Evolutionary conservation across 2,888 invertebrate genomes (phyloP).

Genomic region (Thymelicus lineola): DNA sequence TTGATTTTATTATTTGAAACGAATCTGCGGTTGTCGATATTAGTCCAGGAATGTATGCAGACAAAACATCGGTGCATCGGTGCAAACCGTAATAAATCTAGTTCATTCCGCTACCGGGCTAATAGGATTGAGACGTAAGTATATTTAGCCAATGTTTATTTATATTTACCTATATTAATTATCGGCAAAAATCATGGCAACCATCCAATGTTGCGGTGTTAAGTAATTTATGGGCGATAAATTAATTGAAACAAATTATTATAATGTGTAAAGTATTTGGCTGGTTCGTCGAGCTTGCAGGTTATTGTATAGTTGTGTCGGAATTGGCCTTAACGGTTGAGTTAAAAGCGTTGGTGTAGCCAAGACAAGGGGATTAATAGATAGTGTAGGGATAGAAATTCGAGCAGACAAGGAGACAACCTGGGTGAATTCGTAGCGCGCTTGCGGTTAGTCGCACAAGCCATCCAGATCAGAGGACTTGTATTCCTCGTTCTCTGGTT

Average conservation of each 20-base stretch:
- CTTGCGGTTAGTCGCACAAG: conserved; percentile 73
- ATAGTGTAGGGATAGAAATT: conserved; percentile 54
- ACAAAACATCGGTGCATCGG: conserved; percentile 10
- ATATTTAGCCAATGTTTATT: conserved; percentile 33
- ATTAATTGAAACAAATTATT: conserved; percentile 47
- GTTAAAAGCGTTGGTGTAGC: conserved; percentile 71
- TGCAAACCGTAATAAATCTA: conserved; percentile 24
- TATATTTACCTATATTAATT: conserved; percentile 36
- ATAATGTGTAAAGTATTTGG: conserved; percentile 42
- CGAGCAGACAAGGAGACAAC: conserved; percentile 62
- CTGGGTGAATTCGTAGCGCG: conserved; percentile 75
- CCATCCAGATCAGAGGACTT: conserved; percentile 77
- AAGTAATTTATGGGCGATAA: conserved; percentile 65
- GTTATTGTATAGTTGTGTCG: conserved; percentile 54
- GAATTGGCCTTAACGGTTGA: conserved; percentile 69
- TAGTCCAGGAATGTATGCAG: conserved; percentile 5
- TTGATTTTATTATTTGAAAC: too few relatives aligned
- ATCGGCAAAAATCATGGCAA: conserved; percentile 57
- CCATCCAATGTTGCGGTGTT: conserved; percentile 54
- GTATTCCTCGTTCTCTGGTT: conserved; percentile 75
- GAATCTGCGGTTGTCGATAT: background rate
- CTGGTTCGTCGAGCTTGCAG: conserved; percentile 26
- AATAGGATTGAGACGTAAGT: conserved; percentile 30
- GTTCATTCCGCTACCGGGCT: conserved; percentile 13
- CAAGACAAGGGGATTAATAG: conserved; percentile 55